Evolutionary conservation across 2,113 vertebrate genomes (phyloP), one percentile per base, ranked within the genome.

Genomic region (Ophiodon elongatus): DNA sequence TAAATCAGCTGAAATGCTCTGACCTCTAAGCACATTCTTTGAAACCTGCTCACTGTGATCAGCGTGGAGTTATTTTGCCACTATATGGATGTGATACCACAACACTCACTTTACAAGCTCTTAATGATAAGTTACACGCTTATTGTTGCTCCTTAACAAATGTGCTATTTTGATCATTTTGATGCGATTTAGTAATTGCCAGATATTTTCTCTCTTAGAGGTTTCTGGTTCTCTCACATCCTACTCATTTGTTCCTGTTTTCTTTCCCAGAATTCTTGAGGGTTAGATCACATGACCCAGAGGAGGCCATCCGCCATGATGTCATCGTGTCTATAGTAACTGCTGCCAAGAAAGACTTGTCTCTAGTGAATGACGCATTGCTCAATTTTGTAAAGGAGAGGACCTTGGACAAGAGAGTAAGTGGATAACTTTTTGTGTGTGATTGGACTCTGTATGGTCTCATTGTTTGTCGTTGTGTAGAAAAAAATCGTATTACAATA

Each of bases 311-410:
- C 89, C 96, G 98, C 65, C 98, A 99, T 85, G 98, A 99, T 91
- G 98, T 99, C 88, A 99, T 99, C 74, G 98, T 99, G 79, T 99
- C 98, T 85, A 99, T 99, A 93, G 98, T 99, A 92, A 99, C 98
- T 15, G 98, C 98, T 90, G 98, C 98, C 92, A 99, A 98, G 94
- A 99, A 99, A 90, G 98, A 99, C 91, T 96, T 99, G 82, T 93
- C 99, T 39, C 95, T 99, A 17, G 98, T 99, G 88, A 99, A 99
- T 71, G 98, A 99, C 90, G 97, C 97, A 3, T 91, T 99, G 73
- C 97, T 99, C 82, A 98, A 99, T 94, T 99, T 99, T 86, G 98
- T 99, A 37, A 96, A 97, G 92, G 98, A 99, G 88, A 95, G 98
- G 90, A 99, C 98, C 1, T 92, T 99, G 91, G 98, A 99, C 90